Evolutionary conservation across 2,797 vertebrate species (phyloP).

Genomic region (Hippoglossus hippoglossus): DNA sequence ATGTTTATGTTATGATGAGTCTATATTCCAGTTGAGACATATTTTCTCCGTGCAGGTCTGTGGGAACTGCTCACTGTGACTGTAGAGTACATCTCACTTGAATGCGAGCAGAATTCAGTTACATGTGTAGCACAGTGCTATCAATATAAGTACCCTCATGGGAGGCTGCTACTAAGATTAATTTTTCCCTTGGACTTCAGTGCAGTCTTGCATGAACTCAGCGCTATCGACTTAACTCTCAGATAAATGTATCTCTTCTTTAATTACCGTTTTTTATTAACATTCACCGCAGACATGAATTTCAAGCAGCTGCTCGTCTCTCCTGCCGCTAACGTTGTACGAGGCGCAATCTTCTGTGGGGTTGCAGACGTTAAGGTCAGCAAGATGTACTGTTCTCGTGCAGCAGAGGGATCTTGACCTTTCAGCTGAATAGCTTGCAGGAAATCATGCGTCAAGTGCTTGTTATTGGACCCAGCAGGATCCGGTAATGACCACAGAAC

Average conservation of each 20-base stretch:
- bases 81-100: background rate
- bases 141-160: conserved; percentile 26
- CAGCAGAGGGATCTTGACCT: conserved; percentile 67
- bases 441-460: conserved; percentile 51
- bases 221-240: conserved; percentile 40
- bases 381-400: conserved; percentile 48
- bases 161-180: conserved; percentile 22
- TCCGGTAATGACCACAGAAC: conserved; percentile 40
- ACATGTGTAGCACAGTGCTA: conserved; percentile 10
- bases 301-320: conserved; percentile 56
- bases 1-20: background rate
- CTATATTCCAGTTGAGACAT: too few species aligned
- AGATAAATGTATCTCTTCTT: conserved; percentile 44
- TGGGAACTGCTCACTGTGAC: too few species aligned
- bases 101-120: conserved; percentile 6
- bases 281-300: conserved; percentile 46
- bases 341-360: conserved; percentile 40
- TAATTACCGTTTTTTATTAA: conserved; percentile 60
- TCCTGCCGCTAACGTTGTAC: conserved; percentile 20
- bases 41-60: background rate
- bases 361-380: conserved; percentile 62
- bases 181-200: conserved; percentile 42
- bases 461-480: conserved; percentile 58
- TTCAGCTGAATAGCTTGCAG: conserved; percentile 52
- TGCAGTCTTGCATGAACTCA: conserved; percentile 46